Evolutionary conservation across 2,888 invertebrate genomes (phyloP).

Genomic region (Lycocerus yunnanus): DNA sequence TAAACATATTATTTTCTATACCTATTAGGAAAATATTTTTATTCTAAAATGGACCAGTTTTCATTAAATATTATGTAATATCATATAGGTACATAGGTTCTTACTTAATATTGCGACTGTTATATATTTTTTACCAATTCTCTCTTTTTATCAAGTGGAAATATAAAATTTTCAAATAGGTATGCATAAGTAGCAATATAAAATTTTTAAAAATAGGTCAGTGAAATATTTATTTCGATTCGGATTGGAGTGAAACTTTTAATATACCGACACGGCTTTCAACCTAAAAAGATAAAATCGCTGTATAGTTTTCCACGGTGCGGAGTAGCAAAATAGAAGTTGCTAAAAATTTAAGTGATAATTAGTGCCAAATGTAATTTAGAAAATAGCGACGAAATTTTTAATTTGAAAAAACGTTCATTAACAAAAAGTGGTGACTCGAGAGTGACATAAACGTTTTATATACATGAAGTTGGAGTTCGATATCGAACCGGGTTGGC

Average conservation of each 20-base stretch:
- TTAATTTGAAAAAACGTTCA: neutral
- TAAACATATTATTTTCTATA: neutral
- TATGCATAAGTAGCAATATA: neutral
- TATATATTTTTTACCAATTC: neutral
- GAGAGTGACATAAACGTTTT: neutral
- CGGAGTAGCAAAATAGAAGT: neutral
- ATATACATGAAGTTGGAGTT: conserved; percentile 24
- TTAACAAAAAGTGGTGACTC: neutral
- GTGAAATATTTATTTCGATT: neutral
- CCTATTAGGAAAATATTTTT: neutral
- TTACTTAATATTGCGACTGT: neutral
- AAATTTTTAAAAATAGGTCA: neutral
- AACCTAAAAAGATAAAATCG: neutral
- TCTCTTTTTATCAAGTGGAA: neutral
- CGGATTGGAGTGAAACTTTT: neutral
- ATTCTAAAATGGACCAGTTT: neutral
- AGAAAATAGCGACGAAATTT: neutral
- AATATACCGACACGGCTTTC: neutral
- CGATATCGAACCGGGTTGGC: conserved; percentile 51
- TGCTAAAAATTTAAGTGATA: neutral
- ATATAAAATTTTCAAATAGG: neutral
- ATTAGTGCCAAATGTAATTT: neutral
- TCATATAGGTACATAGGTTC: neutral
- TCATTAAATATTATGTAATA: neutral
- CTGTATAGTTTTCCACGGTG: neutral